Evolutionary conservation across 1,140 invertebrate species (phyloP).

Genomic region (Drosophila bipectinata): DNA sequence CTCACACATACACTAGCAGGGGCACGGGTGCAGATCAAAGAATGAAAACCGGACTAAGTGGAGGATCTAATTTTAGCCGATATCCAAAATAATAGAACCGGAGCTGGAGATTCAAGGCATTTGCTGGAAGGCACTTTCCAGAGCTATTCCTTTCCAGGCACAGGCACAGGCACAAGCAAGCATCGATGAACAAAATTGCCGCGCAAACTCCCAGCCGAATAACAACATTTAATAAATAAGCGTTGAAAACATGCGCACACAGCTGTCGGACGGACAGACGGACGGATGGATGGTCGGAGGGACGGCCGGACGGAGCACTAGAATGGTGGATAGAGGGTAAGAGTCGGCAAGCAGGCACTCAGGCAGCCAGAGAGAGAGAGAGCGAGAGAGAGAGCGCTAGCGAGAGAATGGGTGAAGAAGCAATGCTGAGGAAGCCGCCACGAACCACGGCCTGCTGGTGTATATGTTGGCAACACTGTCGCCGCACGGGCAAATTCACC

Average conservation of each 20-base stretch:
- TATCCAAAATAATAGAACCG: slow-evolving; percentile 19
- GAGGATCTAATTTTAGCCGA: slow-evolving; percentile 31
- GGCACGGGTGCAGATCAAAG: slow-evolving; percentile 1
- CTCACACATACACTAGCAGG: neutral
- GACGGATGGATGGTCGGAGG: slow-evolving; percentile 2
- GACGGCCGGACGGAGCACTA: neutral
- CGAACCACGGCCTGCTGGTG: slow-evolving; percentile 37
- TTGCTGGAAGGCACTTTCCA: neutral
- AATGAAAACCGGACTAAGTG: slow-evolving; percentile 36
- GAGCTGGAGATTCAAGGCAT: neutral
- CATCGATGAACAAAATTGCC: slow-evolving; percentile 42
- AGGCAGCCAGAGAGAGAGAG: slow-evolving; percentile 12
- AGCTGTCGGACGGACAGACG: slow-evolving; percentile 53
- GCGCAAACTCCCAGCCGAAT: slow-evolving; percentile 56
- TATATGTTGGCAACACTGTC: slow-evolving; percentile 73
- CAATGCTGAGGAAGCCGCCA: slow-evolving; percentile 37
- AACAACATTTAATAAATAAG: slow-evolving; percentile 68
- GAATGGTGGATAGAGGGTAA: slow-evolving; percentile 20
- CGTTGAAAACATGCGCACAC: slow-evolving; percentile 77
- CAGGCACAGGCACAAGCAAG: neutral
- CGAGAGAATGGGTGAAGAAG: slow-evolving; percentile 25
- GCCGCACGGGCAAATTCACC: slow-evolving; percentile 48
- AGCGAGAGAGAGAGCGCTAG: slow-evolving; percentile 25
- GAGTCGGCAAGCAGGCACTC: neutral
- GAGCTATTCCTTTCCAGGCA: neutral